These are phyloP conservation scores for Anolis sagrei DNA, from an alignment of 2,113 vertebrate species.

Conservation along the genomic window DNA sequence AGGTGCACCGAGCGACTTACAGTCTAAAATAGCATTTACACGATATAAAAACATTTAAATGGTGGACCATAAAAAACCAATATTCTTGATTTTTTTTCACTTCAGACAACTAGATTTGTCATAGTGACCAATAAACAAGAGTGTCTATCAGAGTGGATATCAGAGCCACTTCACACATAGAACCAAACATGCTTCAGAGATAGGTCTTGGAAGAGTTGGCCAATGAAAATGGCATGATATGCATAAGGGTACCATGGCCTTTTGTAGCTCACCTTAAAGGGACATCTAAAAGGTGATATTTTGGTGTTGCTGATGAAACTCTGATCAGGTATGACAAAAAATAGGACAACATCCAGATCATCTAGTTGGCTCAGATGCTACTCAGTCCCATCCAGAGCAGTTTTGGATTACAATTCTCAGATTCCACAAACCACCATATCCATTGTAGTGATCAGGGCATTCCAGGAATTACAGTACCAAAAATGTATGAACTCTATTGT, in stretches of 20 bases:
- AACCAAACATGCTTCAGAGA: neutral
- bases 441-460: neutral
- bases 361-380: no score
- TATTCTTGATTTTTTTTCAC: no score
- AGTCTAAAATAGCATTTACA: no score
- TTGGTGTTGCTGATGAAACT: neutral
- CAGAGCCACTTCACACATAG: neutral
- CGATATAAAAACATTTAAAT: no score
- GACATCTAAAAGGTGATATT: neutral
- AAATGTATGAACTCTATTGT: neutral
- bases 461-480: neutral
- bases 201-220: neutral
- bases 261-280: neutral
- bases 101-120: neutral
- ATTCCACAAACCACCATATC: neutral
- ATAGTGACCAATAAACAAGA: neutral
- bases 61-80: neutral
- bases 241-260: neutral
- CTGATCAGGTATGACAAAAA: neutral
- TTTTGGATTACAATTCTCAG: neutral
- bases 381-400: no score
- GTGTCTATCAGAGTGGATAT: neutral
- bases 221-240: neutral
- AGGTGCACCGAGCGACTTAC: no score
- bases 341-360: neutral